phyloP scores from a whole-genome alignment of 2,888 invertebrate genomes.

The Aporophyla nigra region DNA sequence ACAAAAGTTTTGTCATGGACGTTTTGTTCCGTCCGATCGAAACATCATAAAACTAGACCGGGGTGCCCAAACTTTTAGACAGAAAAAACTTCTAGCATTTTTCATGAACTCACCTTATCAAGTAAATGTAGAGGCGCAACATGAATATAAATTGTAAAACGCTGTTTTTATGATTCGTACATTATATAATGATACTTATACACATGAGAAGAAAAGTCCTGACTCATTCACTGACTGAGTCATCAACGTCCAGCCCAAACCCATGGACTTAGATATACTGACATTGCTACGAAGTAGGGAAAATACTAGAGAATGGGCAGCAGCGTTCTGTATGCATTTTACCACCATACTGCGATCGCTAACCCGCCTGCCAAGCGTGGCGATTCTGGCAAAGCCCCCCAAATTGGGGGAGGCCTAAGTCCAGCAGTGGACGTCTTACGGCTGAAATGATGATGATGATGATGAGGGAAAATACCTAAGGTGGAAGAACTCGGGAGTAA shows the following conservation, averaged over 20 bases:
- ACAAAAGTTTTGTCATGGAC: constrained; percentile 30
- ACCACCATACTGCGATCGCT: too few species aligned
- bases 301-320: too few species aligned
- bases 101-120: constrained; percentile 23
- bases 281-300: not conserved
- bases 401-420: too few species aligned
- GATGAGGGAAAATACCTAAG: too few species aligned
- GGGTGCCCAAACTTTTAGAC: constrained; percentile 37
- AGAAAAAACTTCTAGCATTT: constrained; percentile 26
- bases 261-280: not conserved
- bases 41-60: constrained; percentile 51
- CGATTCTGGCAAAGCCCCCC: too few species aligned
- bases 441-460: too few species aligned
- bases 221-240: not conserved
- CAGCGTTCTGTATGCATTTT: too few species aligned
- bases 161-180: not conserved
- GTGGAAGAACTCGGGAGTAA: too few species aligned
- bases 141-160: not conserved
- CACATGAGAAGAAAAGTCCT: not conserved
- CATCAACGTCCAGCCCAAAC: not conserved
- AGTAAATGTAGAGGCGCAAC: constrained; percentile 17
- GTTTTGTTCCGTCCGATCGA: constrained; percentile 37
- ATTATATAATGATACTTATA: not conserved
- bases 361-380: too few species aligned
- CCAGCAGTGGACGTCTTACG: too few species aligned